Base-by-base conservation (phyloP, 2,888 invertebrate species). In the Penaeus monodon region DNA sequence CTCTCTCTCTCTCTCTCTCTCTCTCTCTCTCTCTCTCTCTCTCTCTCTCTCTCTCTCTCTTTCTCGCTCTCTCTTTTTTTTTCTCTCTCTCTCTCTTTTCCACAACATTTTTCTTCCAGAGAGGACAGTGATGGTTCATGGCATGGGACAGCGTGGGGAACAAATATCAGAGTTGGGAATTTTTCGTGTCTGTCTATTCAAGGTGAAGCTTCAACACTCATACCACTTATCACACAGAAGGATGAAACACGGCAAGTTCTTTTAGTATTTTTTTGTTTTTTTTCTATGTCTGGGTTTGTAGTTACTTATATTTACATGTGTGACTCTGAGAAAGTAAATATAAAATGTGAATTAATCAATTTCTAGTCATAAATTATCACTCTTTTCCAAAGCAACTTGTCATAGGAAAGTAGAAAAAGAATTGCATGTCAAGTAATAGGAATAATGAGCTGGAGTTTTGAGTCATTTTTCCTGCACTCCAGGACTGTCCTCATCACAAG, bases 161-260 rank as follows among this genome's bases (percentile, higher is more conserved):
- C 93, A 8, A 95, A 96, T 86, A 93, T 97, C 0, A 94, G 94
- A 64, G 94, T 95, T 0, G 93, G 93, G 82, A 93, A 95, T 91
- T 93, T 96, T 14, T 92, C 94, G 78, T 99, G 99, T 92, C 92
- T 99, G 1, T 95, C 95, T 33, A 96, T 96, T 91, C 97, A 98
- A 93, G 98, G 93, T n/a, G 91, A 92, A 90, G 91, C 92, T 29
- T 91, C 91, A 44, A 91, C 91, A 29, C 90, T 93, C 83, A 91
- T 92, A 84, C 91, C 91, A 10, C 92, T 90, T 27, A 22, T 90
- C 10, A 78, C 38, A 20, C 66, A 79, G n/a, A 79, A 79, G 64
- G 81, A 24, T 6, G 63, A 49, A 74, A 81, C 77, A 74, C 44
- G 38, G 84, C 84, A 83, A 81, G 38, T n/a, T 33, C 10, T 44